A percentile compares a stretch with the other conserved stretches of the same genome.
These are phyloP conservation scores for Thecophora atra DNA, from an alignment of 2,888 invertebrate genomes.

Conservation along the genomic window DNA sequence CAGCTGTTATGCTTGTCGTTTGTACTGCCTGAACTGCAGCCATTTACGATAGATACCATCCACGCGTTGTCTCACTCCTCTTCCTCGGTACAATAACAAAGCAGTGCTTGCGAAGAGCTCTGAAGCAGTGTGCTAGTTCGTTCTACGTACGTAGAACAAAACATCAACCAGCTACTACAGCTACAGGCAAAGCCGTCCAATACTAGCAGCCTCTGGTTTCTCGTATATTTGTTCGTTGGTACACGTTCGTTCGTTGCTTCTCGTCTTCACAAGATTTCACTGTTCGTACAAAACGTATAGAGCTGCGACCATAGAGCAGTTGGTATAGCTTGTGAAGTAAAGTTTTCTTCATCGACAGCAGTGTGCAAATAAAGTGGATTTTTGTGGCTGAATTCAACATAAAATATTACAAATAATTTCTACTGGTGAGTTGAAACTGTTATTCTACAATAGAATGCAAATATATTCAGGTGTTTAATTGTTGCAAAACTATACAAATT, in stretches of 20 bases:
- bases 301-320: conserved; percentile 22
- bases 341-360: conserved; percentile 24
- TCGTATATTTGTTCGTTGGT: conserved; percentile 4
- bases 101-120: neutral
- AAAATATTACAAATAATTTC: conserved; percentile 43
- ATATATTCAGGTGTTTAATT: conserved; percentile 52
- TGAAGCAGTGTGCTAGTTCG: conserved; percentile 1
- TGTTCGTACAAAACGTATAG: conserved; percentile 30
- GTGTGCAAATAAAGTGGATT: conserved; percentile 39
- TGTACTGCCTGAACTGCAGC: conserved; percentile 1
- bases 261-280: conserved; percentile 29
- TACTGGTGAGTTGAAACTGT: conserved; percentile 53
- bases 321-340: conserved; percentile 29
- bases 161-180: neutral
- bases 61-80: too few species aligned
- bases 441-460: conserved; percentile 48
- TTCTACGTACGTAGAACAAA: conserved; percentile 11
- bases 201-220: neutral
- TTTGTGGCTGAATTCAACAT: conserved; percentile 46
- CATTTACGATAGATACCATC: too few species aligned
- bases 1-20: neutral
- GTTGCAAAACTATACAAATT: conserved; percentile 50
- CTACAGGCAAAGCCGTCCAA: neutral
- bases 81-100: too few species aligned
- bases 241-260: conserved; percentile 27